phyloP scores from a whole-genome alignment of 2,113 vertebrate genomes.

The Xyrauchen texanus region DNA sequence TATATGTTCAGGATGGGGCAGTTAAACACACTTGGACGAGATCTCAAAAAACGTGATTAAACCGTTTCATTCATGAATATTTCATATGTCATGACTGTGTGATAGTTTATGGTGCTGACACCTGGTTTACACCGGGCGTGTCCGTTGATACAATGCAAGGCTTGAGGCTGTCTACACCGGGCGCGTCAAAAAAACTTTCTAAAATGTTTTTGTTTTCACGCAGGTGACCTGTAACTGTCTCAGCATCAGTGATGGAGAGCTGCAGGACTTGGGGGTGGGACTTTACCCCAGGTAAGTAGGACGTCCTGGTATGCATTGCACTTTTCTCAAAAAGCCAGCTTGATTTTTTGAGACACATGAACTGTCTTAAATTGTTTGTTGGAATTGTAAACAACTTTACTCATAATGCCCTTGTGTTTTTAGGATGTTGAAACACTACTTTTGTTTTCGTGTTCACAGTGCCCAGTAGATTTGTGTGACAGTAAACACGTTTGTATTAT shows the following conservation, averaged over 20 bases:
- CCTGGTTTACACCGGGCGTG: no score
- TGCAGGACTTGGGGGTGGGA: constrained; percentile 92
- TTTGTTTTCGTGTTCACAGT: background rate
- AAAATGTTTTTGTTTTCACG: constrained; percentile 45
- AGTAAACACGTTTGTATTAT: constrained; percentile 15
- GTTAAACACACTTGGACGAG: no score
- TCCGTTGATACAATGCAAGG: no score
- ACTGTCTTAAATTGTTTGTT: no score
- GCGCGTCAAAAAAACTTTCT: no score
- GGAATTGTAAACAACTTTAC: background rate
- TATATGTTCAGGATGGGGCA: no score
- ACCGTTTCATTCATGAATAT: no score
- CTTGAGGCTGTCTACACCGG: no score
- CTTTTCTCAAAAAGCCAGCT: background rate
- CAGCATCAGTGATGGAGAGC: constrained; percentile 93
- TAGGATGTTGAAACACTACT: background rate
- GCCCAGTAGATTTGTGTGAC: constrained; percentile 24
- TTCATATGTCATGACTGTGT: no score
- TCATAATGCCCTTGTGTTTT: background rate
- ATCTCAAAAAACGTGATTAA: no score
- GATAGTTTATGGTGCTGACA: no score
- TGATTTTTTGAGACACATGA: background rate
- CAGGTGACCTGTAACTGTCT: constrained; percentile 97
- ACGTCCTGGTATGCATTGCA: background rate
- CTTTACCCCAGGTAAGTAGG: constrained; percentile 90